Percentiles rank a stretch among this genome's conserved stretches.
phyloP scores from a whole-genome alignment of 2,113 vertebrate species.

The Vireo altiloquus region DNA sequence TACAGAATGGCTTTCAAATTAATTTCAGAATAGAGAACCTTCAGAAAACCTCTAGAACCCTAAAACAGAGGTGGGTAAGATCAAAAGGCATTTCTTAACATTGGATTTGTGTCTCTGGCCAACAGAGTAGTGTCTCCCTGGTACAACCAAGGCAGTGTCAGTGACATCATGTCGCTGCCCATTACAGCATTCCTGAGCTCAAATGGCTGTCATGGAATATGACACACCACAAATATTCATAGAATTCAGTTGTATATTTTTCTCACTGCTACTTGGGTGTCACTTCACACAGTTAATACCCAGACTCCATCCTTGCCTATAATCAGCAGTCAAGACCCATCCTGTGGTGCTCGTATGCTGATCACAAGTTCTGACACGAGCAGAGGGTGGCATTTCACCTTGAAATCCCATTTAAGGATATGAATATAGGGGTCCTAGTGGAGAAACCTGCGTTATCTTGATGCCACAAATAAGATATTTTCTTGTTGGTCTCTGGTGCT shows the following conservation, averaged over 20 bases:
- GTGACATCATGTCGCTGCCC: neutral
- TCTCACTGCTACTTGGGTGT: neutral
- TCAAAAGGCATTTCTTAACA: neutral
- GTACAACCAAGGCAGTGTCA: neutral
- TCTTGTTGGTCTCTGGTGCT: neutral
- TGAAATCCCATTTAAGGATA: neutral
- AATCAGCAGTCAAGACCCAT: neutral
- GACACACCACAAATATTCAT: neutral
- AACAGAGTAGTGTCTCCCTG: neutral
- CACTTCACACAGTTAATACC: neutral
- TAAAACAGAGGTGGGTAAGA: neutral
- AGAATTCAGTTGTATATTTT: neutral
- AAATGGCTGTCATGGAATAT: neutral
- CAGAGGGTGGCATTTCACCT: neutral
- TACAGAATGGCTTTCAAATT: conserved; percentile 4
- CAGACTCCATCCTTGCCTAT: neutral
- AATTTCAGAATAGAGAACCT: conserved; percentile 23
- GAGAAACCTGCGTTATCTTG: neutral
- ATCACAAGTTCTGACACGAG: neutral
- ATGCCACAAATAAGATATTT: neutral
- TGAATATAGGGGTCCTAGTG: neutral
- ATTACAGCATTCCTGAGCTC: neutral
- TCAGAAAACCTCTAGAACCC: neutral
- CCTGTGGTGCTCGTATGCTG: neutral
- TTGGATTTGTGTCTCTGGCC: neutral